phyloP scores from a whole-genome alignment of 2,888 invertebrate species.

The Leucozona laternaria region DNA sequence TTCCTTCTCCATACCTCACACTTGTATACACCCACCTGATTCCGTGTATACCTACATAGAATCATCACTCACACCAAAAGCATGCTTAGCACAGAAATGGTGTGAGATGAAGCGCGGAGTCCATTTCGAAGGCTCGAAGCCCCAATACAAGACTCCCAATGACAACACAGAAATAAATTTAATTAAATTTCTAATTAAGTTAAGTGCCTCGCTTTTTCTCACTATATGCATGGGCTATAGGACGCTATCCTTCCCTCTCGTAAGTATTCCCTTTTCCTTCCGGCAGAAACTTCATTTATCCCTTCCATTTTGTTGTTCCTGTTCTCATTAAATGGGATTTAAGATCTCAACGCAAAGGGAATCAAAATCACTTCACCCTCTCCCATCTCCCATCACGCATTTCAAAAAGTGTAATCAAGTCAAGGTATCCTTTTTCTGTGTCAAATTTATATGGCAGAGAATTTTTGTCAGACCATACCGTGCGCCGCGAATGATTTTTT shows the following conservation, averaged over 20 bases:
- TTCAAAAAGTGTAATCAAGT: not conserved
- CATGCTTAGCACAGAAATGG: not conserved
- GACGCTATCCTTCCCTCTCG: not conserved
- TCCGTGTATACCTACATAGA: too few species aligned
- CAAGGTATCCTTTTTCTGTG: constrained; percentile 27
- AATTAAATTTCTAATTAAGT: constrained; percentile 73
- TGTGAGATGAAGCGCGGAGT: constrained; percentile 8
- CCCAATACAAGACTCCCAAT: constrained; percentile 43
- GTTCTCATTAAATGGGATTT: constrained; percentile 65
- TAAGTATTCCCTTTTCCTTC: constrained; percentile 4
- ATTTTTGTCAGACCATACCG: constrained; percentile 30
- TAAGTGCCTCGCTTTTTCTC: constrained; percentile 55
- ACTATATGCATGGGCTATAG: too few species aligned
- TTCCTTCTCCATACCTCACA: not conserved
- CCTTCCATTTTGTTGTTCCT: constrained; percentile 29
- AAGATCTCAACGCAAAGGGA: constrained; percentile 45
- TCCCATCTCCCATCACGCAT: not conserved
- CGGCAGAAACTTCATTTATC: constrained; percentile 22
- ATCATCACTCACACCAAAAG: constrained; percentile 44
- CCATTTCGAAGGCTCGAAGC: constrained; percentile 29
- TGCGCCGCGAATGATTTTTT: constrained; percentile 30
- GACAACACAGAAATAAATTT: constrained; percentile 69
- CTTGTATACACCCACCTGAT: not conserved
- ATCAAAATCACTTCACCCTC: constrained; percentile 4
- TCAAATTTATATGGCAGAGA: constrained; percentile 31